Conservation (phyloP, 1,140 invertebrate genomes). For the Drosophila oshimai region DNA sequence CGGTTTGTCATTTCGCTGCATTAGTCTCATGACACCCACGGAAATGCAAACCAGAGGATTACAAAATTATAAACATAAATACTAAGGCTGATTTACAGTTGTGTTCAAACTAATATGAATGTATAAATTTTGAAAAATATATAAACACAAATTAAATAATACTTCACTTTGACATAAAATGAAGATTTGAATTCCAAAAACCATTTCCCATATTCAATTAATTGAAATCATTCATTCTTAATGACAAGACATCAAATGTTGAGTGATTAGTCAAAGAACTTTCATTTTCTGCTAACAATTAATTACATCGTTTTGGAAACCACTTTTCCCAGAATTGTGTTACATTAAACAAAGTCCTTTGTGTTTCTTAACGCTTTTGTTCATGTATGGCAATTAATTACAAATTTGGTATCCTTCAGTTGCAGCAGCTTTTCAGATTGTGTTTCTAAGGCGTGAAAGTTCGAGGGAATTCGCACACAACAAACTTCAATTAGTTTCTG, state of each 20-base stretch:
- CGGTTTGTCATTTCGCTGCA: constrained; percentile 41
- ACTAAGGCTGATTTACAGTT: not conserved
- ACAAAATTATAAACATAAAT: not conserved
- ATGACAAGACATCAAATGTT: no score
- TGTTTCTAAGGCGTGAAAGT: not conserved
- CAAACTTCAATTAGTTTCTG: constrained; percentile 21
- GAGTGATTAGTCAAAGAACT: no score
- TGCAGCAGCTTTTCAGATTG: constrained; percentile 1
- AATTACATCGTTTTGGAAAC: no score
- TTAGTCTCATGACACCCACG: constrained; percentile 16
- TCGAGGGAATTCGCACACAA: not conserved
- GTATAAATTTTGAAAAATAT: no score
- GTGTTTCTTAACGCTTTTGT: not conserved
- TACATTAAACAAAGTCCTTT: not conserved
- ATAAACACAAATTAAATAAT: no score
- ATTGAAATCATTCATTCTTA: no score
- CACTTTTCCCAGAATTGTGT: not conserved
- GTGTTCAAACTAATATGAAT: not conserved
- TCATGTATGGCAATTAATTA: constrained; percentile 5
- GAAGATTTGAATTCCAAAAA: no score
- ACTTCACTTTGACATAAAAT: no score
- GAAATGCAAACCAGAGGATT: constrained; percentile 13
- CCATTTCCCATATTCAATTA: no score
- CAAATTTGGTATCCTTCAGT: not conserved
- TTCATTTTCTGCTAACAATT: no score